phyloP scores from a whole-genome alignment of 2,113 vertebrate genomes.

The Equus quagga region DNA sequence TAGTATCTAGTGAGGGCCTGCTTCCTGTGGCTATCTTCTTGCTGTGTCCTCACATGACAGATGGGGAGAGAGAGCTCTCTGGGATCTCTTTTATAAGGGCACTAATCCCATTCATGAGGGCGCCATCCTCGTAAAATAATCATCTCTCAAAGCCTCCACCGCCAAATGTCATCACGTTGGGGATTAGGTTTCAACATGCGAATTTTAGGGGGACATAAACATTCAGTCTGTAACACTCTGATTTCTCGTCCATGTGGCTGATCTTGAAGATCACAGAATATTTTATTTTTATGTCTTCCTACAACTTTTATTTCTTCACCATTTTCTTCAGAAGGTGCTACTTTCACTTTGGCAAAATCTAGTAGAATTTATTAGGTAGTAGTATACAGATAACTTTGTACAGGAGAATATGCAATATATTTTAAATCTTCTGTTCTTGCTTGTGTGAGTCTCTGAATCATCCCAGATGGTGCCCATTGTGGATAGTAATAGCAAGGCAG shows the following conservation, averaged over 20 bases:
- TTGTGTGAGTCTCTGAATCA: slow-evolving; percentile 52
- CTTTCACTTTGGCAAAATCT: slow-evolving; percentile 11
- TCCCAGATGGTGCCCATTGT: slow-evolving; percentile 54
- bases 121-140: neutral
- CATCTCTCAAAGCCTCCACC: neutral
- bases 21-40: neutral
- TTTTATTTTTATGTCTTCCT: slow-evolving; percentile 48
- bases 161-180: neutral
- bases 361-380: slow-evolving; percentile 22
- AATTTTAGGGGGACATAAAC: neutral
- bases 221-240: neutral
- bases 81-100: neutral
- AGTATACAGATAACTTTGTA: slow-evolving; percentile 28
- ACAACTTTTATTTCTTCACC: slow-evolving; percentile 25
- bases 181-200: neutral
- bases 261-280: slow-evolving; percentile 8
- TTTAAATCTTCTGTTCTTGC: slow-evolving; percentile 51
- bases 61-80: neutral
- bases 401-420: slow-evolving; percentile 22
- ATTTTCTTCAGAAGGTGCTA: slow-evolving; percentile 21
- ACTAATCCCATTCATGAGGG: neutral
- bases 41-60: neutral
- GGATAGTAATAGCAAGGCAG: slow-evolving; percentile 60
- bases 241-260: slow-evolving; percentile 29
- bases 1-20: neutral